Base-by-base conservation (phyloP, 92 coral and sea anemone species). In the Isaurus tuberculatus region DNA sequence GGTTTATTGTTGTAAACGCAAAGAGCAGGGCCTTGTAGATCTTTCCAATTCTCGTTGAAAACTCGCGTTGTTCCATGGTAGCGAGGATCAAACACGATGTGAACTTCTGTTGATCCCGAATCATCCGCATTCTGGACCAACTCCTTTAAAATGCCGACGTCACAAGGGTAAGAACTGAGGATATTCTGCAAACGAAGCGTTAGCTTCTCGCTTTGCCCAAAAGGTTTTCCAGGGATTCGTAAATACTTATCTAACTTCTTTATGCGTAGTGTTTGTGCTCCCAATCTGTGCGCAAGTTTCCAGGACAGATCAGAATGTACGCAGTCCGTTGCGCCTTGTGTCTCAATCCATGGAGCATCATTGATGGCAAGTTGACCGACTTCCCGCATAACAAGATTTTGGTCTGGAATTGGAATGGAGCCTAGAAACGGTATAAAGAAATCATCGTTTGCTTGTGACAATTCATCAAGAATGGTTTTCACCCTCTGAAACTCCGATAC, bases 21-120 rank as follows among this genome's bases (percentile, higher is more conserved):
- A 30, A 97, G 77, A 3, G 99, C 99, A 48, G 99, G 99, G 5
- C 99, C 99, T 68, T 94, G 98, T 40, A 97, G 89, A 28, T 97
- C 93, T 73, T 92, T 88, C 92, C 97, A 92, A 13, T 65, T 78
- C 34, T 92, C 91, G 55, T 89, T 91, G 61, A 97, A 61, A 46
- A 97, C 94, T 30, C 91, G 93, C 15, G 86, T 88, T 51, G 95
- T 91, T 19, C 91, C 94, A 84, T 92, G 99, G 65, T 92, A 89
- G 44, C 99, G 92, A 26, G 94, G 92, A 46, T 97, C 99, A 73
- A 94, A 91, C 27, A 97, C 86, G 65, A 97, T 90, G 64, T 97
- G 99, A 40, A 97, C 84, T 64, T 94, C 95, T 37, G 92, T 94
- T 25, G 99, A 94, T 61, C 90, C 83, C n/a, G 99, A 95, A 71